A percentile compares a stretch with the other conserved stretches of the same genome.
phyloP scores from a whole-genome alignment of 2,888 invertebrate genomes.

The Agrochola macilenta region DNA sequence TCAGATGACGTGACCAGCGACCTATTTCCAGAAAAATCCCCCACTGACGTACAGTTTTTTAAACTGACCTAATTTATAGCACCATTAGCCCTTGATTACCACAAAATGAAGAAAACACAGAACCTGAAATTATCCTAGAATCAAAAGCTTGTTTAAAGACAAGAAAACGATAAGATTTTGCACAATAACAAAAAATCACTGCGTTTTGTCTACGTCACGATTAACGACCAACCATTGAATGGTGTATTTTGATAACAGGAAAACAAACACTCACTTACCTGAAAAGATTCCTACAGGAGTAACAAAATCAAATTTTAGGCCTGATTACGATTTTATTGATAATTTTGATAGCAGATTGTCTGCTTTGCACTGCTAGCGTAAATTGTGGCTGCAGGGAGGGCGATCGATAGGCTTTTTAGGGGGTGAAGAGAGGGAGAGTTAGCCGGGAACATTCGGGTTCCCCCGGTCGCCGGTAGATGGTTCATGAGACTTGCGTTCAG shows the following conservation, averaged over 20 bases:
- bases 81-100: constrained; percentile 1
- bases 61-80: constrained; percentile 67
- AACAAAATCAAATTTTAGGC: constrained; percentile 74
- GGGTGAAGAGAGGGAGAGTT: constrained; percentile 67
- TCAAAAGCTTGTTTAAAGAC: background rate
- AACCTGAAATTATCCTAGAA: background rate
- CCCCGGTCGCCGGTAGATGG: constrained; percentile 81
- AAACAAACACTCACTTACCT: constrained; percentile 78
- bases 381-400: constrained; percentile 76
- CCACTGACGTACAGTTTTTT: constrained; percentile 66
- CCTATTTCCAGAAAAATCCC: constrained; percentile 80
- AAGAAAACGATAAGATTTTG: constrained; percentile 36
- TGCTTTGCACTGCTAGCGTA: constrained; percentile 82
- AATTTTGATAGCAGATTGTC: constrained; percentile 78
- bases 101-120: background rate
- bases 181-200: constrained; percentile 70
- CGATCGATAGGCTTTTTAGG: constrained; percentile 84
- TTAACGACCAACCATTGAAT: constrained; percentile 77
- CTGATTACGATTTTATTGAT: constrained; percentile 75
- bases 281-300: constrained; percentile 49
- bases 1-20: constrained; percentile 76
- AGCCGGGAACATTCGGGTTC: constrained; percentile 73
- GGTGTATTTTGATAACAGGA: constrained; percentile 53
- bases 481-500: constrained; percentile 69
- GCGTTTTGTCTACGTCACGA: constrained; percentile 79